Base-by-base conservation (phyloP, 2,113 vertebrate species). In the Columba janthina region DNA sequence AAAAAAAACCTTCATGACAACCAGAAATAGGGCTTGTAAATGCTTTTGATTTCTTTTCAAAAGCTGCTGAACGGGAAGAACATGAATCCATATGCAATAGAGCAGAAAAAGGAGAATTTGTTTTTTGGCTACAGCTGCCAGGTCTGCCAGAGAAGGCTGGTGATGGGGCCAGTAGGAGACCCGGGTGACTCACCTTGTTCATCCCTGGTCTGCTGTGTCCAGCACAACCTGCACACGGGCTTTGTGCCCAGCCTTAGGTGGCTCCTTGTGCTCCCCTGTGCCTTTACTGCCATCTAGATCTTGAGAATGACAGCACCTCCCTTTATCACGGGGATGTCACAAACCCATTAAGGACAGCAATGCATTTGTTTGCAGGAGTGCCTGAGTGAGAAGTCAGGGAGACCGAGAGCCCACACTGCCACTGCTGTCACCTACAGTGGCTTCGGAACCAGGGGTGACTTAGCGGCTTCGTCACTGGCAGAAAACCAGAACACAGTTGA, bases 231-330 rank as follows among this genome's bases (percentile, higher is more conserved):
- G 53, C 73, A 75, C 69, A n/a, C 66, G 71, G 77, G 83, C 87
- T 92, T 44, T 84, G 80, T 61, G 89, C 65, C 74, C 57, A 79
- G 89, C 85, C 91, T 92, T 32, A 84, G 72, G 73, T n/a, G 88
- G 86, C 40, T 29, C 24, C 38, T 46, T 64, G 73, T 81, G 82
- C 90, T 95, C 95, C 96, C 91, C 93, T 92, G 88, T 94, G 94
- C 90, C 73, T 94, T 95, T 94, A 88, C 96, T 93, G 93, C 92
- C 96, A 97, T 86, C 92, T 97, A 90, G 86, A 96, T 74, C 92
- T 81, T 94, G 92, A 84, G 90, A 92, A 78, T 1, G 86, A 95
- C 60, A 94, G 73, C 96, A 95, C 65, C 89, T 85, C 40, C 48
- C 79, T 84, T 94, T 88, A 85, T 88, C 78, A 93, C 85, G 75